Evolutionary conservation across 2,888 invertebrate genomes (phyloP).

Genomic region (Athetis lepigone): DNA sequence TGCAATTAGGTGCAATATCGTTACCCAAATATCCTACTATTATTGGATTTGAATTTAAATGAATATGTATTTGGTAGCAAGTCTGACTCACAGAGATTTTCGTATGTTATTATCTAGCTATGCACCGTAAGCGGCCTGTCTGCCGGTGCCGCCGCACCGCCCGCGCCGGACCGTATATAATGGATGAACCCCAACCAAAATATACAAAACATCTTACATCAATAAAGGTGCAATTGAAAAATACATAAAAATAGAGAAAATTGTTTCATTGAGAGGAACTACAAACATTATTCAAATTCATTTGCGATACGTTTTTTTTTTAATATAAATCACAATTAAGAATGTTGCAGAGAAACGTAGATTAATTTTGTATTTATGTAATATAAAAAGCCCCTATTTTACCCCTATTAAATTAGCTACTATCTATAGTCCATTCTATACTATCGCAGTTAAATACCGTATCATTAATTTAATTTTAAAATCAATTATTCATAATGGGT

Average conservation of each 20-base stretch:
- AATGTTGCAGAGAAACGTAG: conserved; percentile 64
- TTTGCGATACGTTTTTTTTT: conserved; percentile 61
- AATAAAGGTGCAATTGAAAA: conserved; percentile 70
- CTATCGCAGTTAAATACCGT: conserved; percentile 82
- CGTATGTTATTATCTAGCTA: conserved; percentile 70
- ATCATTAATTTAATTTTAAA: conserved; percentile 70
- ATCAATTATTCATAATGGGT: conserved; percentile 63
- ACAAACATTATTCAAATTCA: conserved; percentile 65
- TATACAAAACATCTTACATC: conserved; percentile 77
- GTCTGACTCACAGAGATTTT: conserved; percentile 58
- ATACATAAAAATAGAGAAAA: conserved; percentile 69
- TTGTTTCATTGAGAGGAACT: conserved; percentile 73
- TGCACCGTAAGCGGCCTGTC: conserved; percentile 68
- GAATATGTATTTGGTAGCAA: conserved; percentile 76
- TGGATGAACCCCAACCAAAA: conserved; percentile 75
- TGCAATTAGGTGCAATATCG: conserved; percentile 78
- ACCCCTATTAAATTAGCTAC: conserved; percentile 87
- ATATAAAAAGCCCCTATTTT: conserved; percentile 83
- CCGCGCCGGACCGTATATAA: conserved; percentile 64
- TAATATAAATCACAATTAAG: conserved; percentile 67
- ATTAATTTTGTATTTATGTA: conserved; percentile 54
- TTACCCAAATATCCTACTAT: conserved; percentile 76
- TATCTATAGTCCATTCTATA: conserved; percentile 84
- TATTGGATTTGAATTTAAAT: conserved; percentile 71
- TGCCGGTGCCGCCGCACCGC: conserved; percentile 54